These are phyloP conservation scores for Empidonax alnorum DNA, from an alignment of 2,113 vertebrate species.

Conservation along the genomic window DNA sequence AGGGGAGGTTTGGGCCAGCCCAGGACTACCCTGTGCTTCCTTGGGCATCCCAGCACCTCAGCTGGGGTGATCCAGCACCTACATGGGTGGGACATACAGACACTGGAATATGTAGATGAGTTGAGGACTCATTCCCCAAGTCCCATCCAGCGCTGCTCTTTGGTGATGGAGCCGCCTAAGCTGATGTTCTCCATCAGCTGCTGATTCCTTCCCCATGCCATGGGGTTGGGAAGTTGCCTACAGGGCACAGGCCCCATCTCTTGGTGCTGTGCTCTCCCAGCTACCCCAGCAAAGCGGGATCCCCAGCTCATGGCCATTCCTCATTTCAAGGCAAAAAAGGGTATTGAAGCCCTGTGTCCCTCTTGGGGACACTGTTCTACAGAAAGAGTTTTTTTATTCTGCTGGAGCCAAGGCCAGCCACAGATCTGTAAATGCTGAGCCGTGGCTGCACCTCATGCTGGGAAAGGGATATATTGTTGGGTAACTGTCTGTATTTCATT, in stretches of 20 bases:
- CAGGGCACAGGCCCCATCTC: background rate
- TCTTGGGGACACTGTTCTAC: rapidly evolving
- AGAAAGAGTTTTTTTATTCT: background rate
- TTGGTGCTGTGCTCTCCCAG: background rate
- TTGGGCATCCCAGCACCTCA: background rate
- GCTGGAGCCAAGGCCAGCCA: background rate
- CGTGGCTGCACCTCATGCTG: background rate
- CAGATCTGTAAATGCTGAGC: background rate
- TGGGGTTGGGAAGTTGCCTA: background rate
- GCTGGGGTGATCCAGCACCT: background rate
- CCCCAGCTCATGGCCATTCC: no score
- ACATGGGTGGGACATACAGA: rapidly evolving
- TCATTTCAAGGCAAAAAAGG: background rate
- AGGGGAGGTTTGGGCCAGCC: background rate
- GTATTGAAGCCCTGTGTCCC: background rate
- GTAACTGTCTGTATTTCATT: background rate
- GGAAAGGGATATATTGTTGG: background rate
- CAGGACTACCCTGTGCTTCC: background rate
- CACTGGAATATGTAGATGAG: rapidly evolving
- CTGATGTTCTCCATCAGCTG: background rate
- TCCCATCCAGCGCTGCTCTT: background rate
- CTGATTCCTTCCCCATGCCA: rapidly evolving
- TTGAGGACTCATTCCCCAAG: background rate
- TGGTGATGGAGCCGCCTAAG: background rate
- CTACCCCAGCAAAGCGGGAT: rapidly evolving